phyloP scores from a whole-genome alignment of 2,888 invertebrate genomes.

The Balanococcus diminutus region DNA sequence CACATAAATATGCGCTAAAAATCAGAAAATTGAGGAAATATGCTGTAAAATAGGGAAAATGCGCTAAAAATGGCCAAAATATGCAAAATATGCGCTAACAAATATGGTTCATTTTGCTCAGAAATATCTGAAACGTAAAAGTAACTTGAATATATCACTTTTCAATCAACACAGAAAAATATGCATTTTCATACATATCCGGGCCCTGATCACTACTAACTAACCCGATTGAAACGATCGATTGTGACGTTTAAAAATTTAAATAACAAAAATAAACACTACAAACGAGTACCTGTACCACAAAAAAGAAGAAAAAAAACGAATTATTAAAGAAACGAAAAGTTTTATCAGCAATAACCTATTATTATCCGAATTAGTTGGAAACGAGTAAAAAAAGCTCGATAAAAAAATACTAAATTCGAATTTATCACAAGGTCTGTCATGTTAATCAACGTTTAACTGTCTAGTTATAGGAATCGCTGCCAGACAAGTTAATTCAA shows the following conservation, averaged over 20 bases:
- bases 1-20: no score
- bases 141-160: no score
- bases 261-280: slow-evolving; percentile 1
- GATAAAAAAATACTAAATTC: slow-evolving; percentile 17
- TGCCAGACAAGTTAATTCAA: slow-evolving; percentile 46
- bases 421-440: slow-evolving; percentile 20
- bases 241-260: neutral
- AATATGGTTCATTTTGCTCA: no score
- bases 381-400: neutral
- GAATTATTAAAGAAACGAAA: neutral
- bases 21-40: no score
- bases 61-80: no score
- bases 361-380: slow-evolving; percentile 42
- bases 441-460: slow-evolving; percentile 48
- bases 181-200: no score
- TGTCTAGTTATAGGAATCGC: slow-evolving; percentile 41
- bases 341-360: slow-evolving; percentile 32
- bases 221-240: neutral
- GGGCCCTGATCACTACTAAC: neutral
- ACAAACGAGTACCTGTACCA: neutral
- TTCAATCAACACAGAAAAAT: no score
- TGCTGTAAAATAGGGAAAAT: no score
- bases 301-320: neutral
- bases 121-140: no score
- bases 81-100: no score